A percentile compares a stretch with the other conserved stretches of the same genome.
These are phyloP conservation scores for Limnephilus rhombicus DNA, from an alignment of 2,888 invertebrate species.

Conservation along the genomic window DNA sequence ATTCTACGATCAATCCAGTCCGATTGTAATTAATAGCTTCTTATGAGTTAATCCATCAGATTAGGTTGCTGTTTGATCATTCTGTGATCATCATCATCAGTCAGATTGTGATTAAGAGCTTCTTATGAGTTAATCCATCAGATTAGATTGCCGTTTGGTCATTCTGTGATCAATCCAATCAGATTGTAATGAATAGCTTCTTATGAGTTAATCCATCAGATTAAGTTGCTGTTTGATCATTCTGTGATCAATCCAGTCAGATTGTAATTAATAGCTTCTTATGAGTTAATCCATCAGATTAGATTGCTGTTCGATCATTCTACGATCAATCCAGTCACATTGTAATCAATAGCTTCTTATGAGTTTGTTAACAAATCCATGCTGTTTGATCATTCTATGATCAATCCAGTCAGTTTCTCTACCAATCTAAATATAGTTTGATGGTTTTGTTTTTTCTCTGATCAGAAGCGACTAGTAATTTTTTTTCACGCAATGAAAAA, in stretches of 20 bases:
- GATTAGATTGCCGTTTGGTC: too few species aligned
- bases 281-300: too few species aligned
- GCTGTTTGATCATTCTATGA: neutral
- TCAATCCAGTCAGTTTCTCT: too few species aligned
- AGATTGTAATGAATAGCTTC: too few species aligned
- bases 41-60: too few species aligned
- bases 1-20: neutral
- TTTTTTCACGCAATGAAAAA: neutral
- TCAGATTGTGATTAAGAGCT: too few species aligned
- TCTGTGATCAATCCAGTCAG: neutral
- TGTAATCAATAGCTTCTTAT: neutral
- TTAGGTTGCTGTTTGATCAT: neutral
- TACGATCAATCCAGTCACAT: neutral
- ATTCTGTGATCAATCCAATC: too few species aligned
- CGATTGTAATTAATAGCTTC: neutral
- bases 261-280: too few species aligned
- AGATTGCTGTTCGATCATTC: neutral
- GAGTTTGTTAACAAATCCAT: neutral
- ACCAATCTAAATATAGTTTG: neutral
- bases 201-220: too few species aligned
- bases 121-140: too few species aligned
- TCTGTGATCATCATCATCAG: neutral
- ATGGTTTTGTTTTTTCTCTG: neutral
- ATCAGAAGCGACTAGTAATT: too few species aligned
- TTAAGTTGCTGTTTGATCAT: neutral